Evolutionary conservation across 2,113 vertebrate species (phyloP).

Genomic region (Sander lucioperca): DNA sequence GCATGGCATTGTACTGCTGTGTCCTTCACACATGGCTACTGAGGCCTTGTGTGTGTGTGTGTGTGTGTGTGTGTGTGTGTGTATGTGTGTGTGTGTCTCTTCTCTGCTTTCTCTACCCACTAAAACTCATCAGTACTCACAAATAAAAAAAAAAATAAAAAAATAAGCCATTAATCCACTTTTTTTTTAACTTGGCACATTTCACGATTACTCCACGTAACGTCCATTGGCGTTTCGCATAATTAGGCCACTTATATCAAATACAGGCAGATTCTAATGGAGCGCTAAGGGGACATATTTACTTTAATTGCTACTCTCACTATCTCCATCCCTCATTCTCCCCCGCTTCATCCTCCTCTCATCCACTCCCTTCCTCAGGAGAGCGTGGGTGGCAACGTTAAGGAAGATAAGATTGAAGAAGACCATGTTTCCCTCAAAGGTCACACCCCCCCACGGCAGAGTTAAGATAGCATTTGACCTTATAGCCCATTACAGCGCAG

Average conservation of each 20-base stretch:
- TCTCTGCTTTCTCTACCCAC: slow-evolving; percentile 26
- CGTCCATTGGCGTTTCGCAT: slow-evolving; percentile 69
- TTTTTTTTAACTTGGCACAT: slow-evolving; percentile 40
- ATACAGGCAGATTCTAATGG: slow-evolving; percentile 70
- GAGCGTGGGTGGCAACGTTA: slow-evolving; percentile 36
- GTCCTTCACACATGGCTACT: slow-evolving; percentile 69
- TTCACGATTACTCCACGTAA: slow-evolving; percentile 37
- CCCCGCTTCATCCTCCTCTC: slow-evolving; percentile 25
- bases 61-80: slow-evolving; percentile 24
- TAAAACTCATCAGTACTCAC: slow-evolving; percentile 44
- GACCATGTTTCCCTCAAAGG: slow-evolving; percentile 68
- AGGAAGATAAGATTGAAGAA: slow-evolving; percentile 65
- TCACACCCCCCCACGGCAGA: slow-evolving; percentile 55
- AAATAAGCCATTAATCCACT: slow-evolving; percentile 75
- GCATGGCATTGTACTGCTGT: background rate
- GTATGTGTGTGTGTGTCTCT: slow-evolving; percentile 27
- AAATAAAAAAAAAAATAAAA: too few species aligned
- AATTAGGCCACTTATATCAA: slow-evolving; percentile 77
- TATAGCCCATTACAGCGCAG: slow-evolving; percentile 43
- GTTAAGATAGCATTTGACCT: slow-evolving; percentile 78
- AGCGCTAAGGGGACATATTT: slow-evolving; percentile 76
- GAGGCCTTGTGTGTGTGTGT: slow-evolving; percentile 36
- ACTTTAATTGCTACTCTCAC: slow-evolving; percentile 74
- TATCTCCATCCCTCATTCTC: slow-evolving; percentile 60
- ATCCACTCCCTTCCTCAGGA: slow-evolving; percentile 35